These are phyloP conservation scores for Atrina japonica DNA, from an alignment of 2,888 invertebrate species.

Conservation along the genomic window DNA sequence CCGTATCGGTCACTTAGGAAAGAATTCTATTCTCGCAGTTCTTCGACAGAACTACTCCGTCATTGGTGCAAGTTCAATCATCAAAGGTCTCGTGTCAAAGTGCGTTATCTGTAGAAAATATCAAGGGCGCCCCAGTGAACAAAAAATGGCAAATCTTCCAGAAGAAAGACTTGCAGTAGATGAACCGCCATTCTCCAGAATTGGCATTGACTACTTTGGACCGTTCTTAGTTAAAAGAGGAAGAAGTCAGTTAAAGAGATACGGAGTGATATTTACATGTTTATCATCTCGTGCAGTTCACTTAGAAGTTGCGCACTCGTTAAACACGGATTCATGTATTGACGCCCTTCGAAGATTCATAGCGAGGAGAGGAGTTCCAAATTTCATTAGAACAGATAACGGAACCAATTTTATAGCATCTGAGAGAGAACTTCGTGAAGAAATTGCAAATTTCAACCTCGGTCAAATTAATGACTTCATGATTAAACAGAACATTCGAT, in stretches of 20 bases:
- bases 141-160: slow-evolving; percentile 38
- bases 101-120: slow-evolving; percentile 30
- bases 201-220: no score
- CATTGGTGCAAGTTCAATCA: slow-evolving; percentile 5
- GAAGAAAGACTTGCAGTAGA: slow-evolving; percentile 32
- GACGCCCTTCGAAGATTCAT: no score
- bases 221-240: no score
- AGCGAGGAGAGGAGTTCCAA: slow-evolving; percentile 27
- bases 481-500: no score
- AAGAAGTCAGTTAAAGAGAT: slow-evolving; percentile 45
- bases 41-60: slow-evolving; percentile 34
- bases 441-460: no score
- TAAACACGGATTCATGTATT: no score
- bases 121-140: slow-evolving; percentile 5
- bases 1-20: slow-evolving; percentile 24
- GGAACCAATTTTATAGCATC: slow-evolving; percentile 35
- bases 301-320: no score
- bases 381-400: slow-evolving; percentile 15
- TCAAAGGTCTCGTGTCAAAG: slow-evolving; percentile 17
- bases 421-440: slow-evolving; percentile 34
- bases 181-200: slow-evolving; percentile 45
- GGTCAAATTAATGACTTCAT: no score
- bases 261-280: slow-evolving; percentile 52
- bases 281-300: slow-evolving; percentile 35
- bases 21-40: slow-evolving; percentile 12